These are phyloP conservation scores for Lasioglossum zephyrum DNA, from an alignment of 2,888 invertebrate species.

Conservation along the genomic window DNA sequence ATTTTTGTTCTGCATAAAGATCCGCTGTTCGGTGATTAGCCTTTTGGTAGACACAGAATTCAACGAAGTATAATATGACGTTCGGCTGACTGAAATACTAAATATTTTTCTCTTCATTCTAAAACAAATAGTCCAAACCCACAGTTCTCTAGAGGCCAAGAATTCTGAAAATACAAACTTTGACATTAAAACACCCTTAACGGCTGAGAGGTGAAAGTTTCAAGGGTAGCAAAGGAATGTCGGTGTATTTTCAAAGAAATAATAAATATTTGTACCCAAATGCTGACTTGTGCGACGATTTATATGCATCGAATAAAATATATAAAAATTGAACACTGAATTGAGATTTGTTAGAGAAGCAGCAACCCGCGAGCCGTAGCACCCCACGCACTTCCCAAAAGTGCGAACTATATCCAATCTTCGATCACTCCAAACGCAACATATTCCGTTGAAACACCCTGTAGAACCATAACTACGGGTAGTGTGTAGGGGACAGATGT, in stretches of 20 bases:
- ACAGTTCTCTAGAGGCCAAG: no score
- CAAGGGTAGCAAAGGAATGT: background rate
- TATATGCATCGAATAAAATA: background rate
- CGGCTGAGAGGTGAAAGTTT: background rate
- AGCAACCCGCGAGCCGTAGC: background rate
- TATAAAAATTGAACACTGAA: background rate
- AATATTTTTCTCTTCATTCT: no score
- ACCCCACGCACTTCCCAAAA: background rate
- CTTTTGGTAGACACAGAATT: no score
- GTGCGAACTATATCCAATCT: background rate
- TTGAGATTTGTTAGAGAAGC: background rate
- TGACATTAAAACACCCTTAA: no score
- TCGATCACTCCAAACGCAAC: background rate
- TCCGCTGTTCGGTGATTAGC: no score
- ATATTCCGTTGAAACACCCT: conserved; percentile 1
- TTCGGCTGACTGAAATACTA: no score
- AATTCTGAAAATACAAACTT: no score
- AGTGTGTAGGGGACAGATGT: conserved; percentile 21
- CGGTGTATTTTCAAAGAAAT: background rate
- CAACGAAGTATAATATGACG: no score
- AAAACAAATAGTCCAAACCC: no score
- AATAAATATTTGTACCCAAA: background rate
- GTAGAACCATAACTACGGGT: conserved; percentile 43
- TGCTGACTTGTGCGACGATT: no score
- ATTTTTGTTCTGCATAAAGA: no score